Percentiles rank a stretch among this genome's conserved stretches.
phyloP scores from a whole-genome alignment of 2,797 vertebrate genomes.

The Momotus momota region DNA sequence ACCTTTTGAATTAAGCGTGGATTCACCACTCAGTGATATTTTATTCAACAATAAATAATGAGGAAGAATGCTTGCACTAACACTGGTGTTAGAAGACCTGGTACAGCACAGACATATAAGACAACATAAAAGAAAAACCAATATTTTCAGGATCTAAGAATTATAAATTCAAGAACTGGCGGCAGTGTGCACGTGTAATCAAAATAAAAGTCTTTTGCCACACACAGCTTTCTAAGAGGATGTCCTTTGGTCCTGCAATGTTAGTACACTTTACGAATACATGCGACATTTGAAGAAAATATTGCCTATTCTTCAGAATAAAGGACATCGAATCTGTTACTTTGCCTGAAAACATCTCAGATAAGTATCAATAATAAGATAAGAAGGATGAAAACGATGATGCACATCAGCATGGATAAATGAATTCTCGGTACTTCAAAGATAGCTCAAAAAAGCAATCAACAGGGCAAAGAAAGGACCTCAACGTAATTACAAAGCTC shows the following conservation, averaged over 20 bases:
- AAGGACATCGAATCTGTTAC: neutral
- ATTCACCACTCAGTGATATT: neutral
- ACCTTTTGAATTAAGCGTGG: neutral
- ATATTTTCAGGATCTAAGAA: neutral
- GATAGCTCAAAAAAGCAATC: neutral
- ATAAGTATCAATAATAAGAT: neutral
- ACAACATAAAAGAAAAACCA: neutral
- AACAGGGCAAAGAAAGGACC: neutral
- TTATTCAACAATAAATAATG: neutral
- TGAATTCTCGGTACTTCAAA: neutral
- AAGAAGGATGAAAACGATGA: neutral
- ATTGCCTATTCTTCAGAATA: neutral
- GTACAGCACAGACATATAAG: neutral
- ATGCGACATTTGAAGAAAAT: neutral
- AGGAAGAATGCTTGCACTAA: neutral
- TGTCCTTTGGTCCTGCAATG: neutral
- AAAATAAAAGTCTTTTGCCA: neutral
- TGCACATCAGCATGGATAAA: neutral
- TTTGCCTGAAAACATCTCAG: neutral
- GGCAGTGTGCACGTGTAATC: neutral
- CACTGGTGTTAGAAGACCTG: neutral
- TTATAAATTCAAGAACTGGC: neutral
- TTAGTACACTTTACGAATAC: neutral
- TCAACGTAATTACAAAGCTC: neutral
- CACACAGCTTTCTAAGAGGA: neutral